Base-by-base conservation (phyloP, 2,113 vertebrate genomes). In the Cynoglossus semilaevis region DNA sequence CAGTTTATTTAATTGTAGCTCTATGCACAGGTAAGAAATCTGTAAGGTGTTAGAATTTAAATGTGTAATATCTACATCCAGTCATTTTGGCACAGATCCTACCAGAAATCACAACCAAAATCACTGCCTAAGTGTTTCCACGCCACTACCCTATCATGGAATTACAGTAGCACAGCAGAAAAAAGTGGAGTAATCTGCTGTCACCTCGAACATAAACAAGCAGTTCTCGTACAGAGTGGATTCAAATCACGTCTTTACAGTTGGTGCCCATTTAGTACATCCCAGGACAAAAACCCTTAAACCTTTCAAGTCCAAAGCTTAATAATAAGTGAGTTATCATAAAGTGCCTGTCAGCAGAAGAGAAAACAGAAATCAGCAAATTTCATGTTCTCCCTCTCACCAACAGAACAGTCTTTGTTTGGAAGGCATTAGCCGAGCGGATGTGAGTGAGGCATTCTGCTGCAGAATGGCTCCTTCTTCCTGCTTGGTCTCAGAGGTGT, bases 401-500 rank as follows among this genome's bases (percentile, higher is more conserved):
- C 66, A 63, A 87, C 85, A 85, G 74, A 75, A 62, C 63, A 3
- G 14, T 18, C 85, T 86, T 88, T 88, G 81, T 88, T 82, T 78
- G 71, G 35, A 51, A 46, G 76, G 82, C 70, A 55, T 67, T 60
- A 50, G 78, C 45, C 16, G 48, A 78, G 72, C 78, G 82, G 86
- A 86, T 70, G 80, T 58, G 51, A 79, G 51, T 3, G 51, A 63
- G 67, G 61, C 77, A 61, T 74, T 72, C 72, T 66, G 71, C 79
- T 58, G 83, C 76, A 56, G 66, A 75, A 54, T 57, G 75, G 52
- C 67, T 74, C 76, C 58, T 73, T 69, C 81, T 87, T 87, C 85
- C 85, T 87, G 87, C 74, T 62, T 18, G 16, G 82, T 82, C 86
- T 87, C 87, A 46, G 82, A 87, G 85, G 88, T 86, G 85, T 77